Base-by-base conservation (phyloP, 2,113 vertebrate genomes). In the Pleuronectes platessa region DNA sequence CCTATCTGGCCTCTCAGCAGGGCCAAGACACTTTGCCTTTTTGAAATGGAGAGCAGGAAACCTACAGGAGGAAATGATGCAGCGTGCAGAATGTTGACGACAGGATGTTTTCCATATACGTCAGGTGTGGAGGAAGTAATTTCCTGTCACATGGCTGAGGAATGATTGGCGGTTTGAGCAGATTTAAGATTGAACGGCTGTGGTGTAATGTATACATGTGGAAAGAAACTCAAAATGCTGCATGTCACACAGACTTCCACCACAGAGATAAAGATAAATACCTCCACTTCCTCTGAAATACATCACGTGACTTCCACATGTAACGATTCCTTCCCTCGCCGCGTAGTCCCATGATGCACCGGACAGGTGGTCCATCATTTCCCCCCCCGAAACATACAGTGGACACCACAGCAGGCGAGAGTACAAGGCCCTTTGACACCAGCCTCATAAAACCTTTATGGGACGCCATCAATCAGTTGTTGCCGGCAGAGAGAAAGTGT, bases 401-500 rank as follows among this genome's bases (percentile, higher is more conserved):
- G n/a, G 60, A 67, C 81, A 71, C 78, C 74, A 40, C 54, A 60
- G 76, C 79, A 76, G 88, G 80, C 83, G 63, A 85, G 71, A 81
- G 62, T 67, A 81, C 78, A 65, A 71, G 61, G 63, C 78, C 79
- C 71, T 85, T 62, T 84, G 86, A 89, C 87, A 86, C 63, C 71
- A 61, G 74, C 27, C 71, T 74, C 66, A 85, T 90, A 76, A 83
- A 87, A 79, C 27, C 84, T 79, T 89, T 67, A 87, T 68, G 73
- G 72, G 49, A 26, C 11, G 3, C 26, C 84, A 88, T 91, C 84
- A 84, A 84, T 92, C 90, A 84, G 42, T 64, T 68, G 72, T 77
- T 71, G 67, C 71, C 82, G 42, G 54, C 26, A 74, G 77, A 78
- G 64, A 82, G 60, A 78, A 61, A 53, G 18, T 20, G 70, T 55